phyloP scores from a whole-genome alignment of 1,140 invertebrate genomes.

The Atopsyche davidsoni region DNA sequence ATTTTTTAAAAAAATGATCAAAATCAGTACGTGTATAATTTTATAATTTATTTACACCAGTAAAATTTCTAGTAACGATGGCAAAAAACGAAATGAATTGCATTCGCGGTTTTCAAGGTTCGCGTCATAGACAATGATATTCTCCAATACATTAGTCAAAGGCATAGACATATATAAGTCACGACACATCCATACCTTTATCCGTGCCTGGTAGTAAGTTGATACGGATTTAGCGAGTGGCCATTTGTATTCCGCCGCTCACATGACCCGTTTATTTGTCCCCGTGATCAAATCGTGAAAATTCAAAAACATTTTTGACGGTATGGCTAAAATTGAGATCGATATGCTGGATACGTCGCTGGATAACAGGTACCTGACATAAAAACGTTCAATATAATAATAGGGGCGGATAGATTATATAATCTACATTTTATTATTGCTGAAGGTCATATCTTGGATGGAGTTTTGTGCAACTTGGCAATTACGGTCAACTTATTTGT shows the following conservation, averaged over 20 bases:
- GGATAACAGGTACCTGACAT: slow-evolving; percentile 41
- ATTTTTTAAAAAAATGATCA: too few species aligned
- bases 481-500: slow-evolving; percentile 22
- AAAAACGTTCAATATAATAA: neutral
- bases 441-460: slow-evolving; percentile 21
- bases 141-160: too few species aligned
- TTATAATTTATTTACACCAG: too few species aligned
- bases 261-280: slow-evolving; percentile 50
- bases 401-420: slow-evolving; percentile 35
- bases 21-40: too few species aligned
- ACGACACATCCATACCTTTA: too few species aligned
- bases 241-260: slow-evolving; percentile 32
- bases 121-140: too few species aligned
- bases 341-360: slow-evolving; percentile 44
- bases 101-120: too few species aligned
- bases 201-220: too few species aligned
- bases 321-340: slow-evolving; percentile 42
- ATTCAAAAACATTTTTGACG: slow-evolving; percentile 47
- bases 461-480: slow-evolving; percentile 15
- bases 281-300: slow-evolving; percentile 49
- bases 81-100: too few species aligned
- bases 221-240: slow-evolving; percentile 5
- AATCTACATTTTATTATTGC: slow-evolving; percentile 30
- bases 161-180: too few species aligned
- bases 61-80: too few species aligned